Evolutionary conservation across 2,888 invertebrate species (phyloP), one percentile per base, ranked within the genome.

Genomic region (Eulithis testata): DNA sequence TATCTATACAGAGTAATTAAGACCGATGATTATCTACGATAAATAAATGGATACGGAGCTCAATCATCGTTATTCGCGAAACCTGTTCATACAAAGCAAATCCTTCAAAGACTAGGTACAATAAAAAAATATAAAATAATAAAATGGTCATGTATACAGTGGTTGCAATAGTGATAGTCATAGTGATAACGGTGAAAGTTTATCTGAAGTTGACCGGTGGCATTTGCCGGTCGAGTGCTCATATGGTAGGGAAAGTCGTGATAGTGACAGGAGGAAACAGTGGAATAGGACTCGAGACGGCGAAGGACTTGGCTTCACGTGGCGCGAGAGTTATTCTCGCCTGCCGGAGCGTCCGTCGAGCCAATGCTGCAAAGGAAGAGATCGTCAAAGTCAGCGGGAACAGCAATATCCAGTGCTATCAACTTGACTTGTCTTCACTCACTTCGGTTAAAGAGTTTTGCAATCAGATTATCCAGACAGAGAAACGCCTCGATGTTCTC

Each of bases 371-470:
- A 1, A 85, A 82, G 62, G 84, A 88, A 71, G 82, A 86, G 70
- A 93, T 93, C 12, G 77, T 89, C n/a, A 79, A 83, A 69, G 76
- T 76, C 11, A 89, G 88, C 52, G 88, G 89, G 21, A 93, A 92
- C 71, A 74, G 76, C 0, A 79, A 93, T 58, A 81, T 93, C 4
- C 80, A 86, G 65, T 84, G 81, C 68, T 83, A 81, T 56, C 85
- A 86, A 59, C 77, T 94, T 60, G 93, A 94, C 74, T 78, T 94
- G 60, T 77, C 87, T 6, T 93, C 93, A 1, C 82, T 94, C 6
- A 76, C 83, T 12, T 94, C 94, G 1, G 89, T 94, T 49, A 88
- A 94, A 64, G 87, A 92, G 47, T 96, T 96, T 84, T 94, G 94
- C 56, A 88, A 91, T 37, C 87, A 90, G 57, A 89, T 95, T 58